phyloP scores from a whole-genome alignment of 1,140 invertebrate genomes.

The Neotoxoptera formosana region DNA sequence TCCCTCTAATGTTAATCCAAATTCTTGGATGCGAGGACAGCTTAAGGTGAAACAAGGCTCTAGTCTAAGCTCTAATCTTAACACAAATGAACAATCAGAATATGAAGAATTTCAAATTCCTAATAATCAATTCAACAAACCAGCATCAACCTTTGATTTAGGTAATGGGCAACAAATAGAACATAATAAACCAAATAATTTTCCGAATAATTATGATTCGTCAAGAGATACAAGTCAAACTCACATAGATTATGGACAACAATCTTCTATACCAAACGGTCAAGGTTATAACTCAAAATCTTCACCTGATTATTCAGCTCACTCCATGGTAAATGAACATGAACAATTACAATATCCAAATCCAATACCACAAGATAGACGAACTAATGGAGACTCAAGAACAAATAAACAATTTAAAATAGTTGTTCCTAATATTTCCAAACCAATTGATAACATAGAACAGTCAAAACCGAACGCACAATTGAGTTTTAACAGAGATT shows the following conservation, averaged over 20 bases:
- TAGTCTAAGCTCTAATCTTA: not conserved
- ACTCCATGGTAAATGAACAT: not conserved
- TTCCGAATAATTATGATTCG: not conserved
- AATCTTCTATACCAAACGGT: not conserved
- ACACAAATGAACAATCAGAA: not conserved
- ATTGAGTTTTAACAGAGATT: not conserved
- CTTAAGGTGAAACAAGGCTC: not conserved
- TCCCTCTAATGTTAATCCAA: slow-evolving; percentile 37
- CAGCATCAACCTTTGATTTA: slow-evolving; percentile 27
- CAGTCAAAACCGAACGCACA: not conserved
- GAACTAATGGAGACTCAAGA: not conserved
- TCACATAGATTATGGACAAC: not conserved
- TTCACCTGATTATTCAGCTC: not conserved
- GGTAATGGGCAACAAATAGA: not conserved
- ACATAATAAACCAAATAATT: not conserved
- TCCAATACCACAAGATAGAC: not conserved
- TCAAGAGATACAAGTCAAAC: not conserved
- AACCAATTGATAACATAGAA: not conserved
- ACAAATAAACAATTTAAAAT: slow-evolving; percentile 30
- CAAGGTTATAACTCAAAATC: not conserved
- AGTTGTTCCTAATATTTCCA: slow-evolving; percentile 36
- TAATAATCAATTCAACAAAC: not conserved
- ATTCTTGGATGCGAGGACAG: slow-evolving; percentile 42
- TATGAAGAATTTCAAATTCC: slow-evolving; percentile 21
- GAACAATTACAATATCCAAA: not conserved